Base-by-base conservation (phyloP, 2,888 invertebrate species). In the Neoitamus cyanurus region DNA sequence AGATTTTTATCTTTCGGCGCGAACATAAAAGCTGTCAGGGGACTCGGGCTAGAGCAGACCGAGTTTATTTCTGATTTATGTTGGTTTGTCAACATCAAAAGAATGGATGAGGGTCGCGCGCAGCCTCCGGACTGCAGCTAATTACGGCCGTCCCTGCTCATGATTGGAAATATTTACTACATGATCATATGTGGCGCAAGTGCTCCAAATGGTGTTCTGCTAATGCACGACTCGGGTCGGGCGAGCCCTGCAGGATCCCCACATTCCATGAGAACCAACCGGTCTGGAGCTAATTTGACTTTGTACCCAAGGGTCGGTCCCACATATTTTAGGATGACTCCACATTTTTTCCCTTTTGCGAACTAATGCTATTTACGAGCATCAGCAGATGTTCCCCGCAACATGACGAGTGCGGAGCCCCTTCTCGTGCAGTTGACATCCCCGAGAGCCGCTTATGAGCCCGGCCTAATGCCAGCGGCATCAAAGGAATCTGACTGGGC, bases 281-380 rank as follows among this genome's bases (percentile, higher is more conserved):
- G 34, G 34, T 20, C 73, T 36, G 73, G 73, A 20, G 36, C 73
- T 73, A 73, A 73, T 73, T 73, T 73, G 73, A 73, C 73, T 73
- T 73, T 73, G 36, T 73, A 73, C 36, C 34, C 31, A 73, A 73
- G 73, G 58, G n/a, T n/a, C 36, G 34, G 73, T 36, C 73, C 73
- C 73, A 73, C 73, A 73, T 36, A 73, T 34, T 73, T 73, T 34
- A 36, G 37, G 73, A 73, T 73, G 73, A 73, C 73, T 73, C 20
- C 73, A 73, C 36, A 73, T 20, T 70, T 70, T 73, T 73, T 36
- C 20, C 31, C 36, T 20, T 73, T 73, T 73, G 73, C 73, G 36
- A 73, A 73, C 73, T 73, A 73, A 73, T 73, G 73, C 73, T 73
- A 73, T 73, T 73, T 73, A 73, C 20, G 73, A 73, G 20, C 36